These are phyloP conservation scores for Papilio glaucus DNA, from an alignment of 1,140 invertebrate genomes.

Conservation along the genomic window DNA sequence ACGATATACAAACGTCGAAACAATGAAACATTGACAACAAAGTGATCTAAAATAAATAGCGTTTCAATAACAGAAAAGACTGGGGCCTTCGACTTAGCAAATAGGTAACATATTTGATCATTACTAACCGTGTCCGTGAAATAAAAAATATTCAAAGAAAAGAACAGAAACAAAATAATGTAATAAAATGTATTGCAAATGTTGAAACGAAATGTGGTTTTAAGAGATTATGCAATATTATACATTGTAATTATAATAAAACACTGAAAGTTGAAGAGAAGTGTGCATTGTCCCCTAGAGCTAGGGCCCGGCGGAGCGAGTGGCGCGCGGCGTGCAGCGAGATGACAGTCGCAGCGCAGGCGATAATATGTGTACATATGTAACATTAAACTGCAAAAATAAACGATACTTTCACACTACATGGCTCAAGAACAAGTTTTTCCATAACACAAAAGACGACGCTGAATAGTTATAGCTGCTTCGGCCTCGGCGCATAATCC, in stretches of 20 bases:
- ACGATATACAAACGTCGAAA: no score
- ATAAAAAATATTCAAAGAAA: no score
- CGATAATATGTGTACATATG: conserved; percentile 83
- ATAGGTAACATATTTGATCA: no score
- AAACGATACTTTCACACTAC: conserved; percentile 83
- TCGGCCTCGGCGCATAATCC: conserved; percentile 81
- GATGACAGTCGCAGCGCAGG: conserved; percentile 69
- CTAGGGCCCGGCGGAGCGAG: conserved; percentile 43
- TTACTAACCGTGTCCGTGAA: no score
- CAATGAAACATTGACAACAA: no score
- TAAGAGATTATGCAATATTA: not conserved
- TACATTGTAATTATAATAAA: conserved; percentile 47
- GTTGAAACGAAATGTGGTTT: not conserved
- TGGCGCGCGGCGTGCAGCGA: conserved; percentile 50
- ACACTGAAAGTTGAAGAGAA: conserved; percentile 50
- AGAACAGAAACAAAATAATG: no score
- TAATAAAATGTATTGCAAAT: no score
- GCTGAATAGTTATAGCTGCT: conserved; percentile 83
- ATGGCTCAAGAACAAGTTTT: conserved; percentile 84
- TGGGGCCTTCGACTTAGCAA: no score
- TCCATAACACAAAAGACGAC: conserved; percentile 84
- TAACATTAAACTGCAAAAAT: conserved; percentile 83
- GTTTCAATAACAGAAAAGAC: no score
- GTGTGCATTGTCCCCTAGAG: conserved; percentile 69
- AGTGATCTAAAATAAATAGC: no score